A percentile compares a stretch with the other conserved stretches of the same genome.
These are phyloP conservation scores for Synanthedon vespiformis DNA, from an alignment of 2,888 invertebrate species.

Conservation along the genomic window DNA sequence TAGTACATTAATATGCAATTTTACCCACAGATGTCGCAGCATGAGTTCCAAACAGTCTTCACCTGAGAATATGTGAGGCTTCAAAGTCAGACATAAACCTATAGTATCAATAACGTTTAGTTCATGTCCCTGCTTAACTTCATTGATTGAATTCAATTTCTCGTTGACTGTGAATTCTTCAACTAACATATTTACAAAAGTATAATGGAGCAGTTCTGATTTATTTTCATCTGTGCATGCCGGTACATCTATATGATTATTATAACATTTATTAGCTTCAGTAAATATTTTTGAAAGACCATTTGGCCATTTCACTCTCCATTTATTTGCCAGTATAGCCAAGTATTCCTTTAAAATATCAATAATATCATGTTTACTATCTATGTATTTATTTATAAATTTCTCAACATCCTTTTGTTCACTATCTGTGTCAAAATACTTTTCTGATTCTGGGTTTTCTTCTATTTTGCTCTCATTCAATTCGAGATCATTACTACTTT, in stretches of 20 bases:
- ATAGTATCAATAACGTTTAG: conserved; percentile 45
- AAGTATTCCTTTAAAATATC: conserved; percentile 73
- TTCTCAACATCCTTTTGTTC: conserved; percentile 75
- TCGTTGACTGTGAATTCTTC: conserved; percentile 54
- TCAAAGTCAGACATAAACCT: conserved; percentile 39
- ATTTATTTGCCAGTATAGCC: conserved; percentile 68
- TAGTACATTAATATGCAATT: conserved; percentile 47
- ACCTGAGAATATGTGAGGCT: conserved; percentile 43
- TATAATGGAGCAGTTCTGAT: conserved; percentile 41
- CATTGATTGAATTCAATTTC: conserved; percentile 28
- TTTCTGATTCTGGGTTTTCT: conserved; percentile 22
- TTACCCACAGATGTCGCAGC: conserved; percentile 53
- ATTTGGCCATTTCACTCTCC: conserved; percentile 75
- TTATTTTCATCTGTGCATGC: conserved; percentile 41
- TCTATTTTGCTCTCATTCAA: conserved; percentile 62
- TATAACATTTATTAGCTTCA: conserved; percentile 70
- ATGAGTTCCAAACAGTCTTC: conserved; percentile 42
- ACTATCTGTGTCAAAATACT: conserved; percentile 75
- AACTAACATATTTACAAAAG: conserved; percentile 42
- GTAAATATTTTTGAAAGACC: conserved; percentile 70
- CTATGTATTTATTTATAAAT: conserved; percentile 73
- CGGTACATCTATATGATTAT: conserved; percentile 53
- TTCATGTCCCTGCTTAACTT: conserved; percentile 30
- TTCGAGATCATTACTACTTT: conserved; percentile 73
- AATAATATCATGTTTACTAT: conserved; percentile 68